Evolutionary conservation across 2,797 vertebrate species (phyloP).

Genomic region (Arctocebus calabarensis): DNA sequence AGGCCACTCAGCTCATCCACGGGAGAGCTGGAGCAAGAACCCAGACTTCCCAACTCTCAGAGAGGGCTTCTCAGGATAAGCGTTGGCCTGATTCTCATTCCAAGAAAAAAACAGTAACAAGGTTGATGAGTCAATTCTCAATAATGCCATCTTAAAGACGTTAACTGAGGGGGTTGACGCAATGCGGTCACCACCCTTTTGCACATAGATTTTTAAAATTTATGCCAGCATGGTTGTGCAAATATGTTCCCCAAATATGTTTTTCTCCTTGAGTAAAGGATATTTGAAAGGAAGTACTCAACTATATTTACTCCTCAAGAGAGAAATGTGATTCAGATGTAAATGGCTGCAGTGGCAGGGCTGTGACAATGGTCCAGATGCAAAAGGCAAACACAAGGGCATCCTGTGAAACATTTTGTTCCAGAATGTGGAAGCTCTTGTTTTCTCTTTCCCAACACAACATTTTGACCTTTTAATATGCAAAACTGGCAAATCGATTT

Average conservation of each 20-base stretch:
- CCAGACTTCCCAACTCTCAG: neutral
- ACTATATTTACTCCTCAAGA: conserved; percentile 8
- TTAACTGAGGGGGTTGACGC: rapidly evolving
- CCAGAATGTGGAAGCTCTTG: neutral
- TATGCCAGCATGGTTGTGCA: neutral
- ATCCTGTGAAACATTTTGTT: neutral
- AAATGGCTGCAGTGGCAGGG: neutral
- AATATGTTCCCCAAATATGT: neutral
- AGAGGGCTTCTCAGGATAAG: neutral
- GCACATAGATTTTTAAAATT: neutral
- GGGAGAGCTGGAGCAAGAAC: neutral
- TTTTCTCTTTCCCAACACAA: neutral
- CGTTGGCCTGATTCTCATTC: neutral
- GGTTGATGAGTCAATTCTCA: neutral
- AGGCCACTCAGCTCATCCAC: neutral
- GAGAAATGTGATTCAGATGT: neutral
- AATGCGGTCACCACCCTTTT: too few species aligned
- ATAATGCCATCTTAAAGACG: neutral
- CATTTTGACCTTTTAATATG: conserved; percentile 16
- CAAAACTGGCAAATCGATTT: conserved; percentile 11
- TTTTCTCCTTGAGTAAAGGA: conserved; percentile 19
- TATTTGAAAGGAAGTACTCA: neutral
- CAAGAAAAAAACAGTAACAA: neutral
- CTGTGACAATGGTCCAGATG: neutral
- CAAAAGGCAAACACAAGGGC: neutral